Percentiles rank a stretch among this genome's conserved stretches.
These are phyloP conservation scores for Protobothrops flavoviridis DNA, from an alignment of 2,113 vertebrate species.

Conservation along the genomic window DNA sequence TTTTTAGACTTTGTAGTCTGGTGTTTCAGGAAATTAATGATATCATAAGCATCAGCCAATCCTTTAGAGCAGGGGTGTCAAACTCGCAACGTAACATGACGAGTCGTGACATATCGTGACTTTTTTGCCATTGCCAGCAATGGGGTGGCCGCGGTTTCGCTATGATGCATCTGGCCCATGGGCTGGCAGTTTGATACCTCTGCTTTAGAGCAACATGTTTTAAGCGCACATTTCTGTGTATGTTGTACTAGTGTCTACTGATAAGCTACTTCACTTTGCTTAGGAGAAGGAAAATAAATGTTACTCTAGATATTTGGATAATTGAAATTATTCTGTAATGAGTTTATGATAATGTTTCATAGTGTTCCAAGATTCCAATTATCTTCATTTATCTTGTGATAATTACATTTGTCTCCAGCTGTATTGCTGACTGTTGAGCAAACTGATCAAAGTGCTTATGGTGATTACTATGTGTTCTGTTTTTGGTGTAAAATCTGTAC, in stretches of 20 bases:
- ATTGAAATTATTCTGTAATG: background rate
- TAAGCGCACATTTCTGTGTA: background rate
- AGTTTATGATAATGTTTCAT: background rate
- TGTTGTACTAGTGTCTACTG: background rate
- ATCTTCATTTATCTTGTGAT: background rate
- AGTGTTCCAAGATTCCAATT: background rate
- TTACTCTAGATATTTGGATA: background rate
- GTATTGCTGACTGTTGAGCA: background rate
- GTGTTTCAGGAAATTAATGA: background rate
- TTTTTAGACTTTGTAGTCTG: background rate
- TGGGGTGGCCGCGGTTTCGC: too few relatives aligned
- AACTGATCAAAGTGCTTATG: background rate
- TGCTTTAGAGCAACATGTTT: background rate
- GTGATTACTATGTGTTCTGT: background rate
- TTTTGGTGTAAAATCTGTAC: background rate
- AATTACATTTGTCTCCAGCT: background rate
- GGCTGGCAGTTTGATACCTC: too few relatives aligned
- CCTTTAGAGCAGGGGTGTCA: background rate
- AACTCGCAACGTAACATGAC: too few relatives aligned
- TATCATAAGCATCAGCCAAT: background rate
- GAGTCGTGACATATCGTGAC: too few relatives aligned
- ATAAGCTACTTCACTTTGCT: background rate
- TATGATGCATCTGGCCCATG: too few relatives aligned
- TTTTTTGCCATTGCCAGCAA: too few relatives aligned
- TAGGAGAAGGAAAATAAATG: background rate